phyloP scores from a whole-genome alignment of 2,113 vertebrate species.

The Rhizomys pruinosus region DNA sequence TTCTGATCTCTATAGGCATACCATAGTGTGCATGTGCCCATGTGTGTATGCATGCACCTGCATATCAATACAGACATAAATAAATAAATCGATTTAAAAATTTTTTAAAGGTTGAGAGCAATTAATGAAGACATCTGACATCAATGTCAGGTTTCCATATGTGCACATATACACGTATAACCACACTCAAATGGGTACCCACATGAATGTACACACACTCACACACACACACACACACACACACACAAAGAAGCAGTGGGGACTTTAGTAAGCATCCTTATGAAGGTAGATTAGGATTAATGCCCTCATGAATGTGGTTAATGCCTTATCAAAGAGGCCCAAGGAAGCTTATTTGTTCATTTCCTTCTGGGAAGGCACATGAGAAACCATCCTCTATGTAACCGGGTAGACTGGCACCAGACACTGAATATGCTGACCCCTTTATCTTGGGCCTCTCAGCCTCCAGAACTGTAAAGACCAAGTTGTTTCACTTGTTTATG shows the following conservation, averaged over 20 bases:
- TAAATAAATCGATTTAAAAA: neutral
- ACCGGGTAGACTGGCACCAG: neutral
- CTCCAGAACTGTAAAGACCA: neutral
- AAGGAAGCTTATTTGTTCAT: neutral
- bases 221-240: neutral
- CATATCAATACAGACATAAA: neutral
- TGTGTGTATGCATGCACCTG: too few relatives aligned
- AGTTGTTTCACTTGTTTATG: neutral
- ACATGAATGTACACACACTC: too few relatives aligned
- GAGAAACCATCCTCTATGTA: neutral
- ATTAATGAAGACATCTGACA: neutral
- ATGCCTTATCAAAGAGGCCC: neutral
- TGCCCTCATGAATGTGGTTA: neutral
- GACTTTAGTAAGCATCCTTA: neutral
- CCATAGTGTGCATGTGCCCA: neutral
- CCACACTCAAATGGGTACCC: too few relatives aligned
- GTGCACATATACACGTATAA: neutral
- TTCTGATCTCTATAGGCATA: neutral
- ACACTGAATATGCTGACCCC: neutral
- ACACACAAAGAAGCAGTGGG: too few relatives aligned
- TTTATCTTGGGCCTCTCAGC: neutral
- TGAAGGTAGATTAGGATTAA: neutral
- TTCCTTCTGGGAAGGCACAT: neutral
- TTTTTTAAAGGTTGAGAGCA: neutral
- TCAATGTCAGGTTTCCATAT: neutral